phyloP scores from a whole-genome alignment of 53 echinoderm and acorn worm genomes.

The Antedon mediterranea region DNA sequence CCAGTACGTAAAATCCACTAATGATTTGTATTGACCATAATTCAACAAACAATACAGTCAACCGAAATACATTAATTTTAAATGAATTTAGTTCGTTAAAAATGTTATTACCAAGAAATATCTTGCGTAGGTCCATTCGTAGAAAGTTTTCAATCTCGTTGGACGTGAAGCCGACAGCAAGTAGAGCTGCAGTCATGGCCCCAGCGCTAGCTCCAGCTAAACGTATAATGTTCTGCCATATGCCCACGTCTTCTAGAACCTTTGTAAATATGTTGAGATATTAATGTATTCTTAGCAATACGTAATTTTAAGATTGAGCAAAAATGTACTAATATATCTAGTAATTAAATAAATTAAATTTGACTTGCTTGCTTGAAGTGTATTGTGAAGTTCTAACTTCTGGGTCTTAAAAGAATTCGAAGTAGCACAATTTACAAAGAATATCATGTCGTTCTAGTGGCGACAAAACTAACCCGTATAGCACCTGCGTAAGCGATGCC shows the following conservation, averaged over 20 bases:
- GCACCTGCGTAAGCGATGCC: constrained; percentile 78
- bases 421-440: too few species aligned
- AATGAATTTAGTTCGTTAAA: neutral
- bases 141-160: constrained; percentile 52
- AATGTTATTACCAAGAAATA: constrained; percentile 56
- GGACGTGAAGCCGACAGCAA: constrained; percentile 60
- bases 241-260: constrained; percentile 58
- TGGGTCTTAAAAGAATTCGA: too few species aligned
- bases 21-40: too few species aligned
- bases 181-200: constrained; percentile 59
- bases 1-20: too few species aligned
- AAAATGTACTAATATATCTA: too few species aligned
- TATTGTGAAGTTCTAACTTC: too few species aligned
- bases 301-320: neutral
- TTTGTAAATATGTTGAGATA: neutral
- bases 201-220: constrained; percentile 78
- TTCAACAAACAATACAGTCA: too few species aligned
- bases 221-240: constrained; percentile 56
- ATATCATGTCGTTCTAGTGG: too few species aligned
- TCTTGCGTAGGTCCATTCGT: constrained; percentile 35
- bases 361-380: too few species aligned
- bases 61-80: too few species aligned
- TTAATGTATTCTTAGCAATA: neutral
- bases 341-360: too few species aligned
- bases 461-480: constrained; percentile 31